These are phyloP conservation scores for Pterostichus niger DNA, from an alignment of 2,888 invertebrate species.

Conservation along the genomic window DNA sequence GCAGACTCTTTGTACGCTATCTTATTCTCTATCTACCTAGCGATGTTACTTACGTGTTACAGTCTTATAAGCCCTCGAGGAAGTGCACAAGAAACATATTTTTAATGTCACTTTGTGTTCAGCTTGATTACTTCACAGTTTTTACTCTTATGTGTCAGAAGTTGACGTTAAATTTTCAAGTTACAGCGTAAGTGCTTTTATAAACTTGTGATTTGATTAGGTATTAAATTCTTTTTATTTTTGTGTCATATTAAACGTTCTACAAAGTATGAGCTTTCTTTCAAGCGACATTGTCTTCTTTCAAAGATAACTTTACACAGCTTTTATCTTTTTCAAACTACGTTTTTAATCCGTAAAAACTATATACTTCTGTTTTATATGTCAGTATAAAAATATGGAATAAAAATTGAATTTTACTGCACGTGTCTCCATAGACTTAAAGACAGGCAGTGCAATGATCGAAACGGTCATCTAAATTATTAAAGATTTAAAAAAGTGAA, in stretches of 20 bases:
- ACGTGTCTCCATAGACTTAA: too few relatives aligned
- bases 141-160: conserved; percentile 38
- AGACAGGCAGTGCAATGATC: too few relatives aligned
- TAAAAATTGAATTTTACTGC: too few relatives aligned
- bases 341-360: too few relatives aligned
- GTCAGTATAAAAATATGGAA: too few relatives aligned
- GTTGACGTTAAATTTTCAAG: neutral
- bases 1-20: conserved; percentile 21
- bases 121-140: conserved; percentile 27
- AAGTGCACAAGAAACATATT: conserved; percentile 25
- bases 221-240: conserved; percentile 22
- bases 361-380: too few relatives aligned
- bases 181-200: conserved; percentile 37
- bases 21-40: conserved; percentile 8
- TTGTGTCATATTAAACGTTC: neutral
- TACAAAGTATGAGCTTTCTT: too few relatives aligned
- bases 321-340: too few relatives aligned
- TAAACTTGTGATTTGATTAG: conserved; percentile 47
- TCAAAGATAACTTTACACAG: too few relatives aligned
- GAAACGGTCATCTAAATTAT: too few relatives aligned
- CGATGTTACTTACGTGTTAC: neutral
- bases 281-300: too few relatives aligned
- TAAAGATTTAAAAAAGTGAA: too few relatives aligned
- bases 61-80: neutral
- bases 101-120: conserved; percentile 39